A percentile compares a stretch with the other conserved stretches of the same genome.
These are phyloP conservation scores for Pelobates cultripes DNA, from an alignment of 2,797 vertebrate species.

Conservation along the genomic window DNA sequence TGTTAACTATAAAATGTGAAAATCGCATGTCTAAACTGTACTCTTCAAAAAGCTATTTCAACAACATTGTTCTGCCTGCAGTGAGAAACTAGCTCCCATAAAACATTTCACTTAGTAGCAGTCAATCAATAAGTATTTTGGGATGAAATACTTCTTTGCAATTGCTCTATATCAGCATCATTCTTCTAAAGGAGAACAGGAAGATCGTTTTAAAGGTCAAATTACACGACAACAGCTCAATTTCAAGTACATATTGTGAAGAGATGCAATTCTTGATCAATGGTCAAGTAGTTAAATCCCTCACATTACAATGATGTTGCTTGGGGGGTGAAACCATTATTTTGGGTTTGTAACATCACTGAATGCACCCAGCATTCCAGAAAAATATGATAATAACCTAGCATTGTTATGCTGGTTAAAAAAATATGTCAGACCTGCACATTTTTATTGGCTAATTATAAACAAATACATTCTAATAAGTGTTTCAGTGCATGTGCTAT, in stretches of 20 bases:
- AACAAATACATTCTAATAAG: too few species aligned
- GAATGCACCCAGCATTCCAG: background rate
- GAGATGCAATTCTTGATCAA: slow-evolving; percentile 7
- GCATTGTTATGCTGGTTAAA: background rate
- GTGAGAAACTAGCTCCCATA: slow-evolving; percentile 35
- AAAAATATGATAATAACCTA: background rate
- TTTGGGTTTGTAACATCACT: background rate
- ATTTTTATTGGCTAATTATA: too few species aligned
- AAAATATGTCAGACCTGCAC: too few species aligned
- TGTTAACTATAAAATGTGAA: slow-evolving; percentile 34
- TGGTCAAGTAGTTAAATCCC: slow-evolving; percentile 10
- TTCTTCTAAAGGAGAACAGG: slow-evolving; percentile 62
- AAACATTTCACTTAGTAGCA: slow-evolving; percentile 41
- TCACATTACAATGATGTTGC: background rate
- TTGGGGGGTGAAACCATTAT: background rate
- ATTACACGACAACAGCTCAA: slow-evolving; percentile 52
- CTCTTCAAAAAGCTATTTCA: slow-evolving; percentile 36
- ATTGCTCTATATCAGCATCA: slow-evolving; percentile 52
- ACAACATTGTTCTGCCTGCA: slow-evolving; percentile 22
- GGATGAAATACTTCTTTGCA: slow-evolving; percentile 36
- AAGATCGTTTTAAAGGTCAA: slow-evolving; percentile 65
- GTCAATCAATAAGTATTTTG: slow-evolving; percentile 49
- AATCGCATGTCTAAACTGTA: slow-evolving; percentile 19
- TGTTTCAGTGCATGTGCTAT: too few species aligned
- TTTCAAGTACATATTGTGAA: slow-evolving; percentile 35